phyloP scores from a whole-genome alignment of 2,113 vertebrate genomes.

The Scomber japonicus region DNA sequence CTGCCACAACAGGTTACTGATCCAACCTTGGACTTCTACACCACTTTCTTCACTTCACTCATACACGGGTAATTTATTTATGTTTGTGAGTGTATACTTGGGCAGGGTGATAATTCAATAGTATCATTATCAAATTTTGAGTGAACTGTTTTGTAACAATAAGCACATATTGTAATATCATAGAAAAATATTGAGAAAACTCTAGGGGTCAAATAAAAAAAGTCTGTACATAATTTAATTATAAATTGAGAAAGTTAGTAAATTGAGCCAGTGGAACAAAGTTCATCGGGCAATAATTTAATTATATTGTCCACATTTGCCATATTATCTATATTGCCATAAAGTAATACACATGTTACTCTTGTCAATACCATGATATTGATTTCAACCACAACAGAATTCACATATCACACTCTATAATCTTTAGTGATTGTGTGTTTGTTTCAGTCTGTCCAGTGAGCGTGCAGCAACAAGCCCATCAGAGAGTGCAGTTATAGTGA shows the following conservation, averaged over 20 bases:
- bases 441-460: conserved; percentile 89
- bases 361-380: too few relatives aligned
- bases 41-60: conserved; percentile 88
- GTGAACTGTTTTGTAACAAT: not conserved
- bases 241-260: too few relatives aligned
- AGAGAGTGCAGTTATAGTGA: conserved; percentile 89
- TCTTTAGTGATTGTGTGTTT: conserved; percentile 22
- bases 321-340: too few relatives aligned
- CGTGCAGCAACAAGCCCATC: conserved; percentile 87
- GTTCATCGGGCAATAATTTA: not conserved
- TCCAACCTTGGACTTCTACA: conserved; percentile 90
- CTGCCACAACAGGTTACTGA: conserved; percentile 87
- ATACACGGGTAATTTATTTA: conserved; percentile 87
- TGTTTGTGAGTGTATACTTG: not conserved
- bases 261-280: not conserved
- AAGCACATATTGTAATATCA: not conserved
- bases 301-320: not conserved
- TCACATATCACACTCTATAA: not conserved
- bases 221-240: too few relatives aligned
- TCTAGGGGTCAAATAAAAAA: too few relatives aligned
- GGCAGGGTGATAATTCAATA: not conserved
- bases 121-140: not conserved
- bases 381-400: not conserved
- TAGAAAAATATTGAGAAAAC: too few relatives aligned
- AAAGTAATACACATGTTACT: too few relatives aligned